Evolutionary conservation across 2,113 vertebrate species (phyloP).

Genomic region (Lates calcarifer): DNA sequence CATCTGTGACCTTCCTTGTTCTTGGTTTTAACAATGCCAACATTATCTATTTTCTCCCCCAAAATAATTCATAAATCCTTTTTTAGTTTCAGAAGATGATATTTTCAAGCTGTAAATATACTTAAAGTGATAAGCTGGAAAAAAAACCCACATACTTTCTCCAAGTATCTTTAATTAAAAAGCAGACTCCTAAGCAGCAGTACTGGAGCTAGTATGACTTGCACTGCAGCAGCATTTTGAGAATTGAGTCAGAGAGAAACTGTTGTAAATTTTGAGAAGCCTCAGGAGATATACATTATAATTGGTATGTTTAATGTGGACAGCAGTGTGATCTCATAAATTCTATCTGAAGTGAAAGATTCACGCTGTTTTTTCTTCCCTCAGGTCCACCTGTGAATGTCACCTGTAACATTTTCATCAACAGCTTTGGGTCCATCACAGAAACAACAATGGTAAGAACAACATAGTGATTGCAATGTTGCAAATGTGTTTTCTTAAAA

Average conservation of each 20-base stretch:
- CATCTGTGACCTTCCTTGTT: not conserved
- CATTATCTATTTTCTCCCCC: not conserved
- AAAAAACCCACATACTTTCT: not conserved
- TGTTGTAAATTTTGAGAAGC: not conserved
- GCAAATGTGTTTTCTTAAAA: not conserved
- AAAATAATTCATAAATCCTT: not conserved
- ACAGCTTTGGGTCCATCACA: slow-evolving; percentile 94
- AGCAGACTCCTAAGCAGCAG: not conserved
- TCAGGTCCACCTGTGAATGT: slow-evolving; percentile 94
- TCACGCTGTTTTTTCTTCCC: slow-evolving; percentile 43
- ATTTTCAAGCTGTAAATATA: not conserved
- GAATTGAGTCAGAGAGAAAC: slow-evolving; percentile 17
- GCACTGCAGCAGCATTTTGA: not conserved
- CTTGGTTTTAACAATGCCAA: not conserved
- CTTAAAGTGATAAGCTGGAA: slow-evolving; percentile 1
- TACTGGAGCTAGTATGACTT: not conserved
- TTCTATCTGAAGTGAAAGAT: not conserved
- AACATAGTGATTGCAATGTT: slow-evolving; percentile 5
- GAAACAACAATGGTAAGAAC: slow-evolving; percentile 95
- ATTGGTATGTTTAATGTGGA: not conserved
- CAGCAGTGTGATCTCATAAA: slow-evolving; percentile 24
- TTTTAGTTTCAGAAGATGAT: not conserved
- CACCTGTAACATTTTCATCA: slow-evolving; percentile 99
- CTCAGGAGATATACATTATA: slow-evolving; percentile 14
- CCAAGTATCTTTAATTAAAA: not conserved